These are phyloP conservation scores for Bovichtus variegatus DNA, from an alignment of 2,797 vertebrate genomes.

Conservation along the genomic window DNA sequence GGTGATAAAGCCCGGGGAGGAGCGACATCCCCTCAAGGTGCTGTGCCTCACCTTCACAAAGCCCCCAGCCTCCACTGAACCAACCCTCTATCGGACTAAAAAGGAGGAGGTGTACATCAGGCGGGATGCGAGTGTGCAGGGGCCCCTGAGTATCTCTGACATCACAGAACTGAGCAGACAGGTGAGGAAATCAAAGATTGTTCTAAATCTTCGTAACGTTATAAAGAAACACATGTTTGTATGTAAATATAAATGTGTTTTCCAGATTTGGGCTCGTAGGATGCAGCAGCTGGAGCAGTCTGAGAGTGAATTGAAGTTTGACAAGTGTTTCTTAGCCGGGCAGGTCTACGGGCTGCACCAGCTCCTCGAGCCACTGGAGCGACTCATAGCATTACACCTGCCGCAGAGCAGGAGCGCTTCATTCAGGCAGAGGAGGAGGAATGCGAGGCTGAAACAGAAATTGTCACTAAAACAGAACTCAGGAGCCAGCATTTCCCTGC, in stretches of 20 bases:
- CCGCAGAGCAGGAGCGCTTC: fast-evolving
- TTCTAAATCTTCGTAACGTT: background rate
- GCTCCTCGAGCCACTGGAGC: background rate
- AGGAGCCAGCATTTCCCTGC: fast-evolving
- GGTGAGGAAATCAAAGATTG: background rate
- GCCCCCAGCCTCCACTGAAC: background rate
- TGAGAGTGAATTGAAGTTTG: background rate
- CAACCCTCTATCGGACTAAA: background rate
- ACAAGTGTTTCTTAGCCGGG: background rate
- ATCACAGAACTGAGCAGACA: background rate
- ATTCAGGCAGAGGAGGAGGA: fast-evolving
- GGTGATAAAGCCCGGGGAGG: background rate
- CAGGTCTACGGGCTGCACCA: background rate
- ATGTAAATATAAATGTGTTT: background rate
- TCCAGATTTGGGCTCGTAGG: background rate
- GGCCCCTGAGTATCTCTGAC: background rate
- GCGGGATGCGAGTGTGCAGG: background rate
- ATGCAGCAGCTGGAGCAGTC: background rate
- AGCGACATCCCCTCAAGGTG: background rate
- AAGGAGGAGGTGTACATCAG: background rate
- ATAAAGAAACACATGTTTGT: background rate
- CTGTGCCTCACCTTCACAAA: background rate
- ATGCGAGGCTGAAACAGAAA: background rate
- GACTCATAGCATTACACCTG: background rate
- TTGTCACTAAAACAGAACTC: too few species aligned